Evolutionary conservation across 2,797 vertebrate species (phyloP).

Genomic region (Alcedo quadribrachys): DNA sequence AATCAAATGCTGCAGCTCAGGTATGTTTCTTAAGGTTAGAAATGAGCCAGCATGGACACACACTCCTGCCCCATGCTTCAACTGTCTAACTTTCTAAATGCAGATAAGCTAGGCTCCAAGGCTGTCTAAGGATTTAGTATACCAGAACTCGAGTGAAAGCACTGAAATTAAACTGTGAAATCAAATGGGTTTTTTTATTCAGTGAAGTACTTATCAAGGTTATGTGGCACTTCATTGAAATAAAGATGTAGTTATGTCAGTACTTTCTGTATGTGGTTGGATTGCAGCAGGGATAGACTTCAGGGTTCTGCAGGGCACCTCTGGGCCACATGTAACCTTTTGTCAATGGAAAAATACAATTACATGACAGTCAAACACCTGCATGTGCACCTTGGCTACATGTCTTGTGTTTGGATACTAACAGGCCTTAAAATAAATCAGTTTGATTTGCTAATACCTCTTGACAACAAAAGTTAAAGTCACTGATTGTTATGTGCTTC

Average conservation of each 20-base stretch:
- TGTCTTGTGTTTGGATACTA: neutral
- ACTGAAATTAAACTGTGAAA: neutral
- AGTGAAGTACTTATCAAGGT: neutral
- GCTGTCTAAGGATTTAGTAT: neutral
- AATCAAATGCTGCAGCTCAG: neutral
- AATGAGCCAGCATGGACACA: neutral
- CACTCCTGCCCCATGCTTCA: neutral
- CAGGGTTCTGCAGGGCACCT: neutral
- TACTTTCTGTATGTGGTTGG: fast-evolving
- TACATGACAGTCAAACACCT: neutral
- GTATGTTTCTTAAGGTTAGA: neutral
- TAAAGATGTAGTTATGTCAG: neutral
- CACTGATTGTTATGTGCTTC: neutral
- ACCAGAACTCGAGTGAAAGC: neutral
- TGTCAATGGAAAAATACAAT: neutral
- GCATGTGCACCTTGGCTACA: neutral
- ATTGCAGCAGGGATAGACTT: neutral
- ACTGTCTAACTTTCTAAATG: neutral
- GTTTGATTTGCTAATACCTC: neutral
- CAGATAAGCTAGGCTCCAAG: neutral
- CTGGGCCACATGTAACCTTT: neutral
- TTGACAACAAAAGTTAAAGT: neutral
- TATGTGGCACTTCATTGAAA: neutral
- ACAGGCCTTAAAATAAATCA: neutral
- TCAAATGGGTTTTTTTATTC: neutral